These are phyloP conservation scores for Acutogordius australiensis DNA, from an alignment of 2,888 invertebrate species.

Conservation along the genomic window DNA sequence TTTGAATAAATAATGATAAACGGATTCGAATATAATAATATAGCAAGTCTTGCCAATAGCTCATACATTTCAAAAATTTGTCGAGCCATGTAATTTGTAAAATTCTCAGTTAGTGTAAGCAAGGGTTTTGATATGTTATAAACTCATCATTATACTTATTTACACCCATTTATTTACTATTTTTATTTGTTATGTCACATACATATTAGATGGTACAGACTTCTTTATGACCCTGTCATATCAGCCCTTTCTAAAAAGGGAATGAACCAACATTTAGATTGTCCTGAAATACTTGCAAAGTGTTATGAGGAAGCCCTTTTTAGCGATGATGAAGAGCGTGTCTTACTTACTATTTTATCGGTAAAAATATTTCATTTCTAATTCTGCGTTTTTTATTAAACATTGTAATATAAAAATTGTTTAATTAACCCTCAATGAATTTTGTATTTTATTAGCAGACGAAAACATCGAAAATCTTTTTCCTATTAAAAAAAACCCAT, in stretches of 20 bases:
- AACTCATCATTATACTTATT: too few species aligned
- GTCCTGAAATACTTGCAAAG: conserved; percentile 55
- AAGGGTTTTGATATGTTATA: too few species aligned
- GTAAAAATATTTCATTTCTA: conserved; percentile 25
- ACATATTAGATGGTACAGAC: conserved; percentile 64
- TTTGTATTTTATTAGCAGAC: too few species aligned
- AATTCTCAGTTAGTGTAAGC: too few species aligned
- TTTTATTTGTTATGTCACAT: too few species aligned
- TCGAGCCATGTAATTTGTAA: too few species aligned
- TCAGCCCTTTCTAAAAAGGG: conserved; percentile 27
- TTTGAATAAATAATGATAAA: too few species aligned
- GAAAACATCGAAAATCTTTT: too few species aligned
- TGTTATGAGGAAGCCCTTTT: conserved; percentile 62
- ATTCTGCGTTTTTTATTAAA: neutral
- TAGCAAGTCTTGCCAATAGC: too few species aligned
- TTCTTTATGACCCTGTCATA: conserved; percentile 72
- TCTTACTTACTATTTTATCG: conserved; percentile 48
- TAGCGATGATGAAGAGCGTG: conserved; percentile 56
- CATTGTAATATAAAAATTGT: neutral
- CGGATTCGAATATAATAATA: too few species aligned
- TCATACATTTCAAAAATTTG: too few species aligned
- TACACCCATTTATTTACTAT: too few species aligned
- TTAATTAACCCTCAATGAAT: neutral
- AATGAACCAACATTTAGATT: conserved; percentile 36
- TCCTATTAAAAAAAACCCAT: neutral